Evolutionary conservation across 2,888 invertebrate genomes (phyloP), one percentile per base, ranked within the genome.

Genomic region (Capitulum mitella): DNA sequence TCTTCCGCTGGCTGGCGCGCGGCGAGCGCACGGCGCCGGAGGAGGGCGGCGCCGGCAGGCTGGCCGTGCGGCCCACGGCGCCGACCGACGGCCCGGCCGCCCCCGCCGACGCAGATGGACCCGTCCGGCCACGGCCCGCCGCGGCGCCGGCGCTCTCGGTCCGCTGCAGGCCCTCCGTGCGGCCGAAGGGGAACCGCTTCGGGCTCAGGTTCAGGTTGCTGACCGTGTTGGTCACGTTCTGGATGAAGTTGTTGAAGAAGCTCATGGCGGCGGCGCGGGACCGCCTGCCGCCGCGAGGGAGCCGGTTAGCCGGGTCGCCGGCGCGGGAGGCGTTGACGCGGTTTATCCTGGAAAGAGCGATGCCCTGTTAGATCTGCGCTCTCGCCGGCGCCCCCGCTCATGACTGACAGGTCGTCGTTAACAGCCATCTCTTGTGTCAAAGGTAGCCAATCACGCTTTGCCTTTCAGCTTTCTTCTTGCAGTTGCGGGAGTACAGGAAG

Each of bases 221-320:
- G 82, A 94, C 93, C 85, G 93, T 92, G 87, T 92, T 93, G 84
- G 91, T 93, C 85, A 94, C 93, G 86, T 93, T 93, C 86, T 94
- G 93, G 84, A 93, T 92, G 83, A 94, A 87, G 64, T 93, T 92
- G 85, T 92, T 91, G 86, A 94, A 91, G 88, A 94, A 94, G 89
- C 93, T 94, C 94, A 94, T 94, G 80, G 82, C 85, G 76, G 10
- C 26, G 46, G 32, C 26, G 79, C 43, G n/a, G 12, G 14, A 3
- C 19, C 16, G 3, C 3, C 3, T 16, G 51, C 12, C 16, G 51
- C 10, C 46, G 14, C 46, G n/a, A n/a, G n/a, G n/a, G n/a, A n/a
- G n/a, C n/a, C n/a, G n/a, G n/a, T n/a, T n/a, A n/a, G n/a, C n/a
- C n/a, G n/a, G n/a, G n/a, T n/a, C n/a, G n/a, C n/a, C n/a, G n/a